A percentile compares a stretch with the other conserved stretches of the same genome.
These are phyloP conservation scores for Paramacrobiotus metropolitanus DNA, from an alignment of 1,140 invertebrate genomes.

Conservation along the genomic window DNA sequence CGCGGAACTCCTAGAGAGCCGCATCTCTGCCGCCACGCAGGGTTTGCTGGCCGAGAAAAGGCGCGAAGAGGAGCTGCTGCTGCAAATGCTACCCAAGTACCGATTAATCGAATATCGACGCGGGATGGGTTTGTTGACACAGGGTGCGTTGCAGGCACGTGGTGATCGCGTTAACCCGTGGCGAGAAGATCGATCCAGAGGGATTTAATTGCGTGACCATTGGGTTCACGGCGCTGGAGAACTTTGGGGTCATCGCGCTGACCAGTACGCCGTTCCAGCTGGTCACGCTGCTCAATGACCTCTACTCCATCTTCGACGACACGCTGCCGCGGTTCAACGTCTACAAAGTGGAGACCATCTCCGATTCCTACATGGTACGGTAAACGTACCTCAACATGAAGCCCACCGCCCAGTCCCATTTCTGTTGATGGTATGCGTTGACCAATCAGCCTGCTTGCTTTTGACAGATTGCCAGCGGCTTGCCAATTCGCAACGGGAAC, in stretches of 20 bases:
- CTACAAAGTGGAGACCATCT: slow-evolving; percentile 21
- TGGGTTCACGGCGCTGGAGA: slow-evolving; percentile 24
- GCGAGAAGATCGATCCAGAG: slow-evolving; percentile 1
- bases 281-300: slow-evolving; percentile 22
- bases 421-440: no score
- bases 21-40: neutral
- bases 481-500: slow-evolving; percentile 17
- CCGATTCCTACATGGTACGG: slow-evolving; percentile 21
- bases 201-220: slow-evolving; percentile 21
- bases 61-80: neutral
- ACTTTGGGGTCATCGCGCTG: slow-evolving; percentile 22
- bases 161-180: neutral
- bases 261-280: slow-evolving; percentile 24
- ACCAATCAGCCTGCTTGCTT: no score
- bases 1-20: neutral
- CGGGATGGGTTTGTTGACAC: neutral
- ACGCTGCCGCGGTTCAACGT: slow-evolving; percentile 25
- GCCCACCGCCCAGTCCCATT: no score
- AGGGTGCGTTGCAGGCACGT: neutral
- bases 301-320: slow-evolving; percentile 25
- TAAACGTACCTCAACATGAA: no score
- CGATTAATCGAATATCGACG: no score
- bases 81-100: neutral
- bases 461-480: slow-evolving; percentile 10
- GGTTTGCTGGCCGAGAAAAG: neutral